Percentiles rank a stretch among this genome's conserved stretches.
Evolutionary conservation across 2,888 invertebrate genomes (phyloP).

Genomic region (Apantesis nais): DNA sequence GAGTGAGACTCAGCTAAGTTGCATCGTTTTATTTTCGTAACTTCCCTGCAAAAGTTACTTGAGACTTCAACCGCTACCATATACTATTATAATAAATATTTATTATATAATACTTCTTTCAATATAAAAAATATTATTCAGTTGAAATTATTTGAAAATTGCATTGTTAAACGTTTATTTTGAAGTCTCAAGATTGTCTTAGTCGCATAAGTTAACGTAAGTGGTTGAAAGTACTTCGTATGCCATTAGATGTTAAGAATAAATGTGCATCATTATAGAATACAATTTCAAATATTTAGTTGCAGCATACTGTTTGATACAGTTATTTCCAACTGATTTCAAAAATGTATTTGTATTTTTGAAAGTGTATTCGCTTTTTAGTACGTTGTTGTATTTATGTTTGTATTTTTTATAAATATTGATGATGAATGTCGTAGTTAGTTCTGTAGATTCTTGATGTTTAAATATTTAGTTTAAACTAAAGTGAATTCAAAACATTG

Average conservation of each 20-base stretch:
- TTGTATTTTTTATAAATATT: slow-evolving; percentile 38
- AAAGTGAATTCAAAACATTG: slow-evolving; percentile 11
- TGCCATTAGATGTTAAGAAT: slow-evolving; percentile 43
- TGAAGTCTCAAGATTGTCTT: background rate
- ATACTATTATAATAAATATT: no score
- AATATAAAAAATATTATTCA: no score
- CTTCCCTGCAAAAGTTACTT: slow-evolving; percentile 1
- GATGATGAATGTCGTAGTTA: slow-evolving; percentile 26
- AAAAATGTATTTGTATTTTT: slow-evolving; percentile 17
- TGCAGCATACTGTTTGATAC: slow-evolving; percentile 1
- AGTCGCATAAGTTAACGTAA: slow-evolving; percentile 22
- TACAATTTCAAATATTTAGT: slow-evolving; percentile 24
- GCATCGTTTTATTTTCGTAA: slow-evolving; percentile 17
- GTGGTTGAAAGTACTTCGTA: slow-evolving; percentile 35
- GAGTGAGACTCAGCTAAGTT: slow-evolving; percentile 43
- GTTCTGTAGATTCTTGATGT: slow-evolving; percentile 26
- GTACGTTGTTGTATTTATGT: slow-evolving; percentile 40
- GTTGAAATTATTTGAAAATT: background rate
- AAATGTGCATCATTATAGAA: slow-evolving; percentile 30
- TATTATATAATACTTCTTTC: no score
- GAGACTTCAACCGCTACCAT: slow-evolving; percentile 2
- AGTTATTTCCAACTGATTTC: slow-evolving; percentile 12
- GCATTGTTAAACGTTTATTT: background rate
- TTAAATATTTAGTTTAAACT: slow-evolving; percentile 27
- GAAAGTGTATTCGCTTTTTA: slow-evolving; percentile 33